Evolutionary conservation across 2,113 vertebrate genomes (phyloP).

Genomic region (Galbula dea): DNA sequence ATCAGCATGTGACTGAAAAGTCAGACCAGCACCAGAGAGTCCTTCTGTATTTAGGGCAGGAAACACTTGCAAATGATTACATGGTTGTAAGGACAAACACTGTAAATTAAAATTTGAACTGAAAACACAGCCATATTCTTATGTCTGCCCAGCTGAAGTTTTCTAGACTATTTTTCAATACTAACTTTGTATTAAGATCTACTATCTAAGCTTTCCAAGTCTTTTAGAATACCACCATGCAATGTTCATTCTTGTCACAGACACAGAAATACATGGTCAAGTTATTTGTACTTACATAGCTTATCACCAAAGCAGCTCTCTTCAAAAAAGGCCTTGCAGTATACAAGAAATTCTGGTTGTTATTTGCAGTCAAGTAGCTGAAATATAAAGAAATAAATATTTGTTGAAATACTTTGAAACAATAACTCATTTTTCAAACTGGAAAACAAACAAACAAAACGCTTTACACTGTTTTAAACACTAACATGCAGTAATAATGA

Average conservation of each 20-base stretch:
- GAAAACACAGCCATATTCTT: neutral
- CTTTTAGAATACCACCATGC: neutral
- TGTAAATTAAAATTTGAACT: neutral
- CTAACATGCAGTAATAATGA: neutral
- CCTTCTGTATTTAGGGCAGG: neutral
- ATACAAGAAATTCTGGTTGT: slow-evolving; percentile 68
- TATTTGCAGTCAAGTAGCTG: slow-evolving; percentile 71
- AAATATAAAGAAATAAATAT: slow-evolving; percentile 33
- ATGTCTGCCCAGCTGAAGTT: neutral
- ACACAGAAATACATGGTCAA: neutral
- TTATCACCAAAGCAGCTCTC: slow-evolving; percentile 81
- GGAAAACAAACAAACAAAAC: neutral
- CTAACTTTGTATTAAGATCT: neutral
- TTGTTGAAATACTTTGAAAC: neutral
- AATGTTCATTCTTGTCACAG: neutral
- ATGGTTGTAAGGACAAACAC: neutral
- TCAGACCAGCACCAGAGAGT: neutral
- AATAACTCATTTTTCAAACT: neutral
- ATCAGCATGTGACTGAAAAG: neutral
- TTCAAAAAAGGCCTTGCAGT: slow-evolving; percentile 85
- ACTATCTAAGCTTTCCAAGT: neutral
- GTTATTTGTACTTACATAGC: slow-evolving; percentile 81
- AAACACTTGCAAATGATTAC: neutral
- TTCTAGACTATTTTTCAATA: neutral
- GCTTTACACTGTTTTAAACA: neutral